These are phyloP conservation scores for Iguana delicatissima DNA, from an alignment of 2,797 vertebrate species.

Conservation along the genomic window DNA sequence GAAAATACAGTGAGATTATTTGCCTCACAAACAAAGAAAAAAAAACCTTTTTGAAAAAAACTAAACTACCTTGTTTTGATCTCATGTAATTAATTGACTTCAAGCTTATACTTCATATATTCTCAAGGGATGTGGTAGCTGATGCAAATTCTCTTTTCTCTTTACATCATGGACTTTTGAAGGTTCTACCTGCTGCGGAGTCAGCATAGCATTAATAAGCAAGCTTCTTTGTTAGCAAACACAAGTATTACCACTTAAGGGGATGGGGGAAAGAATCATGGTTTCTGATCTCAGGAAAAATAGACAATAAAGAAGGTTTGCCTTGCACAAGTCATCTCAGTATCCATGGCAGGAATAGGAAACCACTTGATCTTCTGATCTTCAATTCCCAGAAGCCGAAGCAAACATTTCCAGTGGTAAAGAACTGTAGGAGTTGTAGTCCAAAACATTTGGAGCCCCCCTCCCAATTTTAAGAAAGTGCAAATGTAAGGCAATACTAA, in stretches of 20 bases:
- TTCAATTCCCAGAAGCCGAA: neutral
- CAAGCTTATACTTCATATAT: slow-evolving; percentile 44
- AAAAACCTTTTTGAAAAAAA: too few relatives aligned
- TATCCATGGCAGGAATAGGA: neutral
- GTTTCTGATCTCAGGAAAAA: slow-evolving; percentile 34
- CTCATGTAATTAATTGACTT: slow-evolving; percentile 62
- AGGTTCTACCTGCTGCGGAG: slow-evolving; percentile 59
- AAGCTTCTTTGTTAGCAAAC: slow-evolving; percentile 49
- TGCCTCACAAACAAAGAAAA: slow-evolving; percentile 27
- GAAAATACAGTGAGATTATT: slow-evolving; percentile 4
- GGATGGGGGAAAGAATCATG: slow-evolving; percentile 44
- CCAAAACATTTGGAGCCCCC: neutral
- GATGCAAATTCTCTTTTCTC: slow-evolving; percentile 71
- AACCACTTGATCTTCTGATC: neutral
- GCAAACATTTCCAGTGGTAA: neutral
- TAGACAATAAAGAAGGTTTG: slow-evolving; percentile 7
- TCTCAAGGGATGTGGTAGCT: slow-evolving; percentile 72
- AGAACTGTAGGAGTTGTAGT: neutral
- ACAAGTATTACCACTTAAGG: slow-evolving; percentile 53
- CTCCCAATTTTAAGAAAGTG: neutral
- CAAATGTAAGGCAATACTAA: neutral
- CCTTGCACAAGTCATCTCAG: neutral
- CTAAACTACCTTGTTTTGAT: slow-evolving; percentile 51
- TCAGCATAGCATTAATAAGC: slow-evolving; percentile 51
- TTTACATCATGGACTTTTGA: slow-evolving; percentile 72